Percentiles rank a stretch among this genome's conserved stretches.
Conservation (phyloP, 2,888 invertebrate genomes). For the Noctua fimbriata region DNA sequence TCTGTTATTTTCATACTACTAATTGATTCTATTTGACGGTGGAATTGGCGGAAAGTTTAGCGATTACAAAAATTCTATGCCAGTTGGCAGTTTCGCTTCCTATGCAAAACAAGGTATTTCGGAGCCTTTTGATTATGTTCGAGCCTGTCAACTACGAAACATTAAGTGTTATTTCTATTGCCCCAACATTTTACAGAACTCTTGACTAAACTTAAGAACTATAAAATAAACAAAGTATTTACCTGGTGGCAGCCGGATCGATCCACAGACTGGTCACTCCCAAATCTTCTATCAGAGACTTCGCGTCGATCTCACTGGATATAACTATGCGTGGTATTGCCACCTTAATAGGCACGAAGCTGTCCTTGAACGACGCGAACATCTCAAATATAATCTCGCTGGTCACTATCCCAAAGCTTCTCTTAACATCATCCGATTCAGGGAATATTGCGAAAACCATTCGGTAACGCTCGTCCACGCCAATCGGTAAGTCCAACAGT, state of each 20-base stretch:
- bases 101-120: neutral
- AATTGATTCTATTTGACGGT: neutral
- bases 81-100: neutral
- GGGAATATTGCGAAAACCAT: conserved; percentile 31
- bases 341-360: conserved; percentile 33
- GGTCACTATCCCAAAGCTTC: neutral
- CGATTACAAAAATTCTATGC: neutral
- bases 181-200: neutral
- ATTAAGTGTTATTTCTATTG: neutral
- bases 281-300: conserved; percentile 36
- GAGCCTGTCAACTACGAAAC: no score
- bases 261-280: conserved; percentile 50
- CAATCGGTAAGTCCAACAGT: conserved; percentile 49
- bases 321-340: conserved; percentile 49
- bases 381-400: conserved; percentile 22
- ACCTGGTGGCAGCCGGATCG: conserved; percentile 55
- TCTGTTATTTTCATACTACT: neutral
- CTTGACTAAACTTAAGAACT: neutral
- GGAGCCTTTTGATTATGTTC: neutral
- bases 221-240: neutral
- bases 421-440: conserved; percentile 3
- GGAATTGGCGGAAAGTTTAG: neutral
- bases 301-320: conserved; percentile 37
- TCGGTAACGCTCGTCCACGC: conserved; percentile 34
- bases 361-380: conserved; percentile 33